phyloP scores from a whole-genome alignment of 2,888 invertebrate genomes.

The Heliconius hortense region DNA sequence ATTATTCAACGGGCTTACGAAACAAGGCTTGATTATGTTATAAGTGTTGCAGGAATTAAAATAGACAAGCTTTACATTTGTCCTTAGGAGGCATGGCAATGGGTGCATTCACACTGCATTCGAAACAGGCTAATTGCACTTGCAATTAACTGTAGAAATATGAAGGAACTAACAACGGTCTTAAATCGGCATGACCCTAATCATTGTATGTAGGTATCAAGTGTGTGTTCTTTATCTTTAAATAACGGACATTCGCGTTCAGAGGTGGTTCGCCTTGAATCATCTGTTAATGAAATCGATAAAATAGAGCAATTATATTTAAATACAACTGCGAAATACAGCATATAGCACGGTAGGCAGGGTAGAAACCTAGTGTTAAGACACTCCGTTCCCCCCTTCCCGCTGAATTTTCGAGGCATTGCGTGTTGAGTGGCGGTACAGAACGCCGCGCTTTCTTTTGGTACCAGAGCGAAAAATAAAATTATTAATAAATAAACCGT shows the following conservation, averaged over 20 bases:
- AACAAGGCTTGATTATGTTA: neutral
- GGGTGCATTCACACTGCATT: constrained; percentile 39
- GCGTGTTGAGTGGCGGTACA: too few species aligned
- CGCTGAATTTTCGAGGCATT: too few species aligned
- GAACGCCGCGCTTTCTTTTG: too few species aligned
- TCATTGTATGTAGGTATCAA: neutral
- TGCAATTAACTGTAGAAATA: constrained; percentile 61
- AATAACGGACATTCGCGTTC: neutral
- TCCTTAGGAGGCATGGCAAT: constrained; percentile 28
- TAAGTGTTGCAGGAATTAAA: constrained; percentile 1
- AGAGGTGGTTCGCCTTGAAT: neutral
- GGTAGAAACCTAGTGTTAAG: too few species aligned
- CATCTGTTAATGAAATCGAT: neutral
- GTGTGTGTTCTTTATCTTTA: constrained; percentile 1
- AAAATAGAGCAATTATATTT: neutral
- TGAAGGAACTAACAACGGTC: constrained; percentile 41
- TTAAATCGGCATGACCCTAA: constrained; percentile 20
- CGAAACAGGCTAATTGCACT: constrained; percentile 60
- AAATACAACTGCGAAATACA: too few species aligned
- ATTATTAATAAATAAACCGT: too few species aligned
- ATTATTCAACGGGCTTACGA: neutral
- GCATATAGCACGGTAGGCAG: too few species aligned
- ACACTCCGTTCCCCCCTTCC: too few species aligned
- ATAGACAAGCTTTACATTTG: constrained; percentile 21
- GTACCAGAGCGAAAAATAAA: too few species aligned